Base-by-base conservation (phyloP, 2,113 vertebrate species). In the Gila orcuttii region DNA sequence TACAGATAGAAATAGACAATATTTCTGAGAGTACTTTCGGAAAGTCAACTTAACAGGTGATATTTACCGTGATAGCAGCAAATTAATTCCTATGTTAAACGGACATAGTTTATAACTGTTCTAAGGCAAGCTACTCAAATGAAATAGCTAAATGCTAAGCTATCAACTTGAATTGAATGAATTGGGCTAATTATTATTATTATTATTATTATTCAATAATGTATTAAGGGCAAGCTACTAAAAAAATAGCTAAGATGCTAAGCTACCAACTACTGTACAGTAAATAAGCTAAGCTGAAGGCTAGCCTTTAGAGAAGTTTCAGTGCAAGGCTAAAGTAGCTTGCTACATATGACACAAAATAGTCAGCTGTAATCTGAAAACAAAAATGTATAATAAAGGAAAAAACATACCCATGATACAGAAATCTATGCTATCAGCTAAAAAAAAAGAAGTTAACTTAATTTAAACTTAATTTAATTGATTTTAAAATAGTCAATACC, bases 1-100 rank as follows among this genome's bases (percentile, higher is more conserved):
- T 79, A 83, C 78, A 80, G 33, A 66, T 64, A 25, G 31, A 84
- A 86, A 87, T 21, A 55, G 47, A 84, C 68, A 39, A 62, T 39
- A 60, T 45, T 47, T 85, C n/a, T 45, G 4, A 42, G 36, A 19
- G 57, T 25, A 45, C 4, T 2, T 11, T 76, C n/a, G 9, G 74
- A 76, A 52, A 55, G 12, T 59, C 77, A 39, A 15, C 31, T 59
- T n/a, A 60, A 13, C 3, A 39, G 55, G 33, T 60, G 77, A 60
- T 45, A 19, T 80, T 80, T 42, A 80, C 1, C 1, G 23, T 74
- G 71, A 74, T 74, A 74, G 23, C 23, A 45, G 28, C 28, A 33
- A 68, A 68, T 68, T 1, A 68, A 68, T 42, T 71, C 19, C 4
- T 8, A 8, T 47, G 42, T 28, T 74, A 47, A 74, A 74, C 15